Base-by-base conservation (phyloP, 2,113 vertebrate species). In the Phyllostomus discolor region DNA sequence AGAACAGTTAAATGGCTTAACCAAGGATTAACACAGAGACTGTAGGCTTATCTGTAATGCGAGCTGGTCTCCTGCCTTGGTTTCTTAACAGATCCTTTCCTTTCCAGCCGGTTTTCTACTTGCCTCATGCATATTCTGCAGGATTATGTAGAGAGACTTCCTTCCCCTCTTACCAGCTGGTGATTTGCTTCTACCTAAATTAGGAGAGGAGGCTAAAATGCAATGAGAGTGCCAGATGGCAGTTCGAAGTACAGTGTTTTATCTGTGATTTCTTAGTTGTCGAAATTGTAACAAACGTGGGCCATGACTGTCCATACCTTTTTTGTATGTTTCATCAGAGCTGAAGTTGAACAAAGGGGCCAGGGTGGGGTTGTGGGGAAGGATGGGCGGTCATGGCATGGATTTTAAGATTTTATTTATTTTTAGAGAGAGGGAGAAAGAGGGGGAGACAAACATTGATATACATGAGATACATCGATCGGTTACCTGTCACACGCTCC, bases 131-230 rank as follows among this genome's bases (percentile, higher is more conserved):
- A 88, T 78, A 78, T 33, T 91, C 41, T 81, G 31, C 26, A 22
- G n/a, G 64, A 6, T 84, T 33, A 80, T 46, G 24, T 83, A 80
- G 83, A 86, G 72, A 46, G 35, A 92, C 22, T 83, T 94, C 26
- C 64, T 83, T 92, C 70, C 70, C 43, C 10, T 26, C 26, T 75
- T 48, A 35, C 19, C 54, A 94, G 38, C 66, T 94, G 38, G 33
- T 86, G 70, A 78, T 76, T 86, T 94, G 62, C 62, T 81, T 91
- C 59, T 90, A 33, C 59, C 79, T 83, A 95, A 85, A 93, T 66
- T 86, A 67, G 59, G 66, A 76, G 31, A 59, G 70, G 90, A 43
- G 54, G 41, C 94, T 97, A 82, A 95, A 95, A 66, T 79, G 62
- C 48, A 95, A 24, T 17, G 11, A 67, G 52, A 64, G 7, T 92